A percentile compares a stretch with the other conserved stretches of the same genome.
Conservation (phyloP, 1,140 invertebrate genomes). For the Frieseomelitta varia region DNA sequence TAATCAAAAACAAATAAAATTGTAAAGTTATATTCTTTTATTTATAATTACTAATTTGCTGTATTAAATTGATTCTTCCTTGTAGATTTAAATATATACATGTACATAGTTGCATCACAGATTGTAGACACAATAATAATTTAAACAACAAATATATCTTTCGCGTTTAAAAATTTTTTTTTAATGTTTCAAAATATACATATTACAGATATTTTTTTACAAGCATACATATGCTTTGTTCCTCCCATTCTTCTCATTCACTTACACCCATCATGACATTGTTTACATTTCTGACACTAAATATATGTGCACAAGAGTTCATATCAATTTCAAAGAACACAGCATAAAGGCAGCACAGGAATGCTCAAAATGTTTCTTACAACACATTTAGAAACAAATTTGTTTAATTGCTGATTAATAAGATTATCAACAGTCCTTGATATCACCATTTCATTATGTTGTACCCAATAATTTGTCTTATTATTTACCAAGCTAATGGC, state of each 20-base stretch:
- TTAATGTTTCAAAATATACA: conserved; percentile 36
- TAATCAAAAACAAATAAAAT: conserved; percentile 40
- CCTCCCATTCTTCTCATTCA: background rate
- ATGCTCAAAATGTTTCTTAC: conserved; percentile 68
- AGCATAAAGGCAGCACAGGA: conserved; percentile 75
- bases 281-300: conserved; percentile 25
- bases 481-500: conserved; percentile 13
- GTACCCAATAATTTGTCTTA: conserved; percentile 8
- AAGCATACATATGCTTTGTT: background rate
- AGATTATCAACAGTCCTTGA: conserved; percentile 28
- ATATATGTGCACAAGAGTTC: conserved; percentile 40
- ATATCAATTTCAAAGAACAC: conserved; percentile 55
- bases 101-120: conserved; percentile 31
- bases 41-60: conserved; percentile 31
- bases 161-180: conserved; percentile 25
- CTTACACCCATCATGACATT: conserved; percentile 2
- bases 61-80: conserved; percentile 25
- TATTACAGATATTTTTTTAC: conserved; percentile 10
- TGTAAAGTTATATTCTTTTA: conserved; percentile 54
- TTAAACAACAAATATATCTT: conserved; percentile 28
- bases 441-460: conserved; percentile 24
- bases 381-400: conserved; percentile 58
- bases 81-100: conserved; percentile 34
- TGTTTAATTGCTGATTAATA: conserved; percentile 39
- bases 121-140: conserved; percentile 38